phyloP scores from a whole-genome alignment of 2,113 vertebrate species.

The Oxygymnocypris stewartii region DNA sequence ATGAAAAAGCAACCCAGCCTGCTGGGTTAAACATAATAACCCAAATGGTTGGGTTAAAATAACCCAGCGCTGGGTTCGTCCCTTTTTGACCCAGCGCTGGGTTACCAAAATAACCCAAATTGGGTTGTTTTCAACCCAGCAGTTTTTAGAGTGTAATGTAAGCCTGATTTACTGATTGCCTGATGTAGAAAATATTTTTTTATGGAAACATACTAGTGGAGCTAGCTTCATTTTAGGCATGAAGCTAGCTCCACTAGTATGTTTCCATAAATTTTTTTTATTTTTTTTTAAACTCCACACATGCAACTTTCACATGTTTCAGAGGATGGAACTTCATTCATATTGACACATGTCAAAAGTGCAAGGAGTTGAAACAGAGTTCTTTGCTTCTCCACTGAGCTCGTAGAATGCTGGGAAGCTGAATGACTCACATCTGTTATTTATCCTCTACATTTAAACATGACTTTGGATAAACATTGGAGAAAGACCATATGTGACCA shows the following conservation, averaged over 20 bases:
- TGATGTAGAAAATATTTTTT: background rate
- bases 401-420: background rate
- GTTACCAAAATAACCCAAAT: no score
- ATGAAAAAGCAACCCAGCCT: no score
- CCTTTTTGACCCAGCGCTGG: no score
- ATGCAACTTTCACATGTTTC: constrained; percentile 13
- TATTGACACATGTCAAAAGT: constrained; percentile 18
- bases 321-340: background rate
- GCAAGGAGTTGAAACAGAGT: constrained; percentile 6
- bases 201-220: background rate
- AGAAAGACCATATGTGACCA: background rate
- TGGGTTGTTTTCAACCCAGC: no score
- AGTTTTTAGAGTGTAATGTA: no score
- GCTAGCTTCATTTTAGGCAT: background rate
- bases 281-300: background rate
- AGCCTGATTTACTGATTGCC: background rate
- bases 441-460: constrained; percentile 1
- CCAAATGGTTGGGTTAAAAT: no score
- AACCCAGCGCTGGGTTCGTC: no score
- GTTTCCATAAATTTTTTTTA: no score
- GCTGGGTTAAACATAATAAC: no score
- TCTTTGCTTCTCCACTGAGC: background rate
- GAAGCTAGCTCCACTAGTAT: no score
- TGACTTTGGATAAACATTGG: background rate
- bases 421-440: background rate